A percentile compares a stretch with the other conserved stretches of the same genome.
Evolutionary conservation across 2,888 invertebrate genomes (phyloP).

Genomic region (Spilosoma lubricipeda): DNA sequence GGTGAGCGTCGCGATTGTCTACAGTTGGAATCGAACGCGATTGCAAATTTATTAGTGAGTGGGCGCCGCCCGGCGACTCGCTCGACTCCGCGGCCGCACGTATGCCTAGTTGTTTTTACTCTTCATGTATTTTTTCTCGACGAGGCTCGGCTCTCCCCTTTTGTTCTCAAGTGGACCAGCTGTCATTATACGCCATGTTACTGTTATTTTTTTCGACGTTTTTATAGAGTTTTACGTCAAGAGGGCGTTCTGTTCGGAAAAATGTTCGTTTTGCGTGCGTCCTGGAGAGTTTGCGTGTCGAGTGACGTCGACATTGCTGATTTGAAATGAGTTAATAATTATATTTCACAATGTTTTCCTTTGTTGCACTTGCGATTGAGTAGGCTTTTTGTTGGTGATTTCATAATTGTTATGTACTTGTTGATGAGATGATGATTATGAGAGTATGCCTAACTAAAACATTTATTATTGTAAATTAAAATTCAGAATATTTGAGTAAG

Average conservation of each 20-base stretch:
- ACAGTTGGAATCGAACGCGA: slow-evolving; percentile 77
- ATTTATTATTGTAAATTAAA: background rate
- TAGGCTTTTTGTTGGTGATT: slow-evolving; percentile 59
- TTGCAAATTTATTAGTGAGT: slow-evolving; percentile 84
- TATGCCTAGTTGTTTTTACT: slow-evolving; percentile 83
- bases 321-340: slow-evolving; percentile 81
- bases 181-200: slow-evolving; percentile 87
- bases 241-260: slow-evolving; percentile 85
- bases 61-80: slow-evolving; percentile 63
- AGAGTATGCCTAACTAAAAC: background rate
- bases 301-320: slow-evolving; percentile 77
- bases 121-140: slow-evolving; percentile 84
- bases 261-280: slow-evolving; percentile 86
- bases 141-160: slow-evolving; percentile 84
- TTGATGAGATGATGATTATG: slow-evolving; percentile 1
- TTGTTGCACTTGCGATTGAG: slow-evolving; percentile 65
- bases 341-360: slow-evolving; percentile 67
- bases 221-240: slow-evolving; percentile 85
- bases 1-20: slow-evolving; percentile 66
- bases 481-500: background rate
- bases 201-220: slow-evolving; percentile 86
- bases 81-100: slow-evolving; percentile 63
- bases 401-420: slow-evolving; percentile 22
- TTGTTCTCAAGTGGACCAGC: slow-evolving; percentile 87
- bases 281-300: slow-evolving; percentile 82